Evolutionary conservation across 2,888 invertebrate species (phyloP).

Genomic region (Chorisops tibialis): DNA sequence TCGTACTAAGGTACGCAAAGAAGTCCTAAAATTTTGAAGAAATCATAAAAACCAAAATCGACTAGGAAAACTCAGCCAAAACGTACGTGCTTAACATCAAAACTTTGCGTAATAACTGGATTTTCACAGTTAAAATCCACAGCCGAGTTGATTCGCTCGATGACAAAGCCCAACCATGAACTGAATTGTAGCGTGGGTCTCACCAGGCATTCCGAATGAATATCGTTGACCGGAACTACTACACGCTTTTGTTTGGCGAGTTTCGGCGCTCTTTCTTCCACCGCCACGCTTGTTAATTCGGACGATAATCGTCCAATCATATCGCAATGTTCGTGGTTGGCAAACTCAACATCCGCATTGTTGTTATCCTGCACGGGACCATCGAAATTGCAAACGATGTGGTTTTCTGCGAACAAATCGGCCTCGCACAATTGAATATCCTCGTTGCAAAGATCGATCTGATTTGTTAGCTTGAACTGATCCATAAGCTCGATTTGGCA

Average conservation of each 20-base stretch:
- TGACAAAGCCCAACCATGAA: conserved; percentile 72
- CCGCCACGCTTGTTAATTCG: background rate
- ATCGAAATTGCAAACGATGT: conserved; percentile 32
- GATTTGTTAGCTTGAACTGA: conserved; percentile 47
- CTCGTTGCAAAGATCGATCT: conserved; percentile 46
- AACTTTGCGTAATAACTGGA: conserved; percentile 63
- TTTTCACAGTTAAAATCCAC: conserved; percentile 67
- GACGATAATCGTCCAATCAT: background rate
- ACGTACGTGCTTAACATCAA: conserved; percentile 65
- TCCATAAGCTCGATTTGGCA: conserved; percentile 50
- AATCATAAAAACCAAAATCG: background rate
- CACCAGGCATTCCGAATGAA: background rate
- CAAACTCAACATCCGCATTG: background rate
- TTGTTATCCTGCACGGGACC: background rate
- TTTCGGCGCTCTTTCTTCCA: background rate
- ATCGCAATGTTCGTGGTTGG: background rate
- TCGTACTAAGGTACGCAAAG: conserved; percentile 68
- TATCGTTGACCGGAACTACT: background rate
- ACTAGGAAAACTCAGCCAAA: background rate
- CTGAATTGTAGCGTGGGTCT: conserved; percentile 53
- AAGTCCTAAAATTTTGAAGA: conserved; percentile 54
- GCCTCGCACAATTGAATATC: conserved; percentile 38
- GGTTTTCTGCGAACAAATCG: conserved; percentile 40
- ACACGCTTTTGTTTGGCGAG: background rate
- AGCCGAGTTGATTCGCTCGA: conserved; percentile 71